phyloP scores from a whole-genome alignment of 64 coral and sea anemone species.

The Actinia tenebrosa region DNA sequence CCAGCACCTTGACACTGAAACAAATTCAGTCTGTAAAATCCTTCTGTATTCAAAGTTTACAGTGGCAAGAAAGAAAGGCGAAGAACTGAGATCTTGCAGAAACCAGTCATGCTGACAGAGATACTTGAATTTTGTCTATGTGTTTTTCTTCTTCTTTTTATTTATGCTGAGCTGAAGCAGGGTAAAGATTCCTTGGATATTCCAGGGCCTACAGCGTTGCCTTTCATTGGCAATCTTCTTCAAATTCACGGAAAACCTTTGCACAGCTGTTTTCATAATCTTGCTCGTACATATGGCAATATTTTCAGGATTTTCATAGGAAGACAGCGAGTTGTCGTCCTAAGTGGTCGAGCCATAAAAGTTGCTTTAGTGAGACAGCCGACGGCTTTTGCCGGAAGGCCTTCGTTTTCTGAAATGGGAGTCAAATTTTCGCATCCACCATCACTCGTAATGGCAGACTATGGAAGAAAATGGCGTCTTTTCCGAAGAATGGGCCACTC shows the following conservation, averaged over 20 bases:
- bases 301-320: not conserved
- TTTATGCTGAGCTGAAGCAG: not conserved
- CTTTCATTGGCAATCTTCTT: not conserved
- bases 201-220: not conserved
- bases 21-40: too few relatives aligned
- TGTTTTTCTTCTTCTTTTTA: not conserved
- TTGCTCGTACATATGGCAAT: not conserved
- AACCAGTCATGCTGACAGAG: too few relatives aligned
- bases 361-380: not conserved
- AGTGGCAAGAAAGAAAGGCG: too few relatives aligned
- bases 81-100: too few relatives aligned
- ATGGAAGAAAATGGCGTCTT: slow-evolving; percentile 13
- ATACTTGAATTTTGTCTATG: too few relatives aligned
- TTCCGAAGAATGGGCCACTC: slow-evolving; percentile 12
- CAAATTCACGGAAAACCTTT: not conserved
- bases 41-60: too few relatives aligned
- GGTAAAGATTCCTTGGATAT: not conserved
- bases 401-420: slow-evolving; percentile 1
- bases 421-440: not conserved
- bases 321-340: not conserved
- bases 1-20: too few relatives aligned
- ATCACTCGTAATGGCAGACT: slow-evolving; percentile 8
- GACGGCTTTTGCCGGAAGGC: not conserved
- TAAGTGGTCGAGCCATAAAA: slow-evolving; percentile 14
- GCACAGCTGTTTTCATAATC: not conserved